A percentile compares a stretch with the other conserved stretches of the same genome.
phyloP scores from a whole-genome alignment of 37 sponge, comb jelly and placozoan species.

The Haliclona indistincta region DNA sequence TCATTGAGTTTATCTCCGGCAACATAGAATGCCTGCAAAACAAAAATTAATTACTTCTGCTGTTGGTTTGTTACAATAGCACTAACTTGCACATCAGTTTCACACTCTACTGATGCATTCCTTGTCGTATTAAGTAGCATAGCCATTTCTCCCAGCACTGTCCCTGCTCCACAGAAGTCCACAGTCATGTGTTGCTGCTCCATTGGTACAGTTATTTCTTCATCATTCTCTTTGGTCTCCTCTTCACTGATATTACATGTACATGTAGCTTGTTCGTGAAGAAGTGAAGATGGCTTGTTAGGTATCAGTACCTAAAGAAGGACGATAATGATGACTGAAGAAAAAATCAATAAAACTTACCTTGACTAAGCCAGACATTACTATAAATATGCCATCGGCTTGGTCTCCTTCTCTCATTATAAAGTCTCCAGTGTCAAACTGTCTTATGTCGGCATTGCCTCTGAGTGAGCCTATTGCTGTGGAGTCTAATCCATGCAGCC shows the following conservation, averaged over 20 bases:
- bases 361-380: constrained; percentile 83
- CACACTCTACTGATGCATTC: constrained; percentile 49
- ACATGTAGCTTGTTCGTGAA: too few relatives aligned
- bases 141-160: constrained; percentile 79
- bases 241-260: too few relatives aligned
- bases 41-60: too few relatives aligned
- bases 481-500: constrained; percentile 70
- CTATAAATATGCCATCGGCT: constrained; percentile 59
- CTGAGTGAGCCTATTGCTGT: constrained; percentile 35
- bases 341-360: constrained; percentile 6
- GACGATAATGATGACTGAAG: neutral
- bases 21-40: constrained; percentile 70
- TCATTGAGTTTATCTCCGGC: constrained; percentile 31
- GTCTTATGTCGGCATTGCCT: constrained; percentile 32
- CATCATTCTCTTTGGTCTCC: neutral
- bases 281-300: too few relatives aligned
- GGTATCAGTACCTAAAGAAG: too few relatives aligned
- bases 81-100: constrained; percentile 70
- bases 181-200: neutral
- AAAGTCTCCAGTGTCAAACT: constrained; percentile 59
- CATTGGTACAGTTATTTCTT: constrained; percentile 6
- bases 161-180: constrained; percentile 69
- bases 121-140: constrained; percentile 40
- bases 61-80: neutral
- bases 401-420: constrained; percentile 54